Evolutionary conservation across 2,888 invertebrate genomes (phyloP).

Genomic region (Gibbula magus): DNA sequence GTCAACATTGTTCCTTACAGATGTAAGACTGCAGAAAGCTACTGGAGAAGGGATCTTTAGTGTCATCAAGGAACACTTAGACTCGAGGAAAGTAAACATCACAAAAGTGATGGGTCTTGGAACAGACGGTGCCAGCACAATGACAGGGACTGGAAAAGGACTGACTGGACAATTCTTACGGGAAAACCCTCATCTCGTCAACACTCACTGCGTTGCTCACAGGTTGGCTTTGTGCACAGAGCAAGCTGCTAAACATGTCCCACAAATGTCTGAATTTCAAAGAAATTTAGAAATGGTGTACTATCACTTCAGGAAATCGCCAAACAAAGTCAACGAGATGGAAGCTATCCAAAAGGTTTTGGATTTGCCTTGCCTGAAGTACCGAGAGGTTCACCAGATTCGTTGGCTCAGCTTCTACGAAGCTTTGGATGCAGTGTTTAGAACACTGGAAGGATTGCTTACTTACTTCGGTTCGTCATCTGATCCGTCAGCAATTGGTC

Average conservation of each 20-base stretch:
- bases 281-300: too few species aligned
- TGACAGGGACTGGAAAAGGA: constrained; percentile 40
- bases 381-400: too few species aligned
- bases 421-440: too few species aligned
- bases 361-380: too few species aligned
- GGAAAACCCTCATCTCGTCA: constrained; percentile 36
- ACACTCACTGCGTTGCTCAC: constrained; percentile 43
- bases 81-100: not conserved
- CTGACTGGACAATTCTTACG: constrained; percentile 37
- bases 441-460: too few species aligned
- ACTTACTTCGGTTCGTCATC: too few species aligned
- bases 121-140: constrained; percentile 41
- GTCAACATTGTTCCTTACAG: constrained; percentile 32
- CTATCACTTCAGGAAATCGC: too few species aligned
- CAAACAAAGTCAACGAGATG: too few species aligned
- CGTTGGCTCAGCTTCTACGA: too few species aligned
- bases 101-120: constrained; percentile 35
- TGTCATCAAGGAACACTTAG: constrained; percentile 21
- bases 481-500: too few species aligned
- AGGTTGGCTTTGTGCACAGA: constrained; percentile 37
- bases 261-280: constrained; percentile 23
- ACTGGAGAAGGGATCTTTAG: constrained; percentile 30
- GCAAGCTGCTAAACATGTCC: constrained; percentile 38
- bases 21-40: constrained; percentile 17
- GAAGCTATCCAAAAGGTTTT: too few species aligned